Evolutionary conservation across 2,888 invertebrate genomes (phyloP).

Genomic region (Nemotelus nigrinus): DNA sequence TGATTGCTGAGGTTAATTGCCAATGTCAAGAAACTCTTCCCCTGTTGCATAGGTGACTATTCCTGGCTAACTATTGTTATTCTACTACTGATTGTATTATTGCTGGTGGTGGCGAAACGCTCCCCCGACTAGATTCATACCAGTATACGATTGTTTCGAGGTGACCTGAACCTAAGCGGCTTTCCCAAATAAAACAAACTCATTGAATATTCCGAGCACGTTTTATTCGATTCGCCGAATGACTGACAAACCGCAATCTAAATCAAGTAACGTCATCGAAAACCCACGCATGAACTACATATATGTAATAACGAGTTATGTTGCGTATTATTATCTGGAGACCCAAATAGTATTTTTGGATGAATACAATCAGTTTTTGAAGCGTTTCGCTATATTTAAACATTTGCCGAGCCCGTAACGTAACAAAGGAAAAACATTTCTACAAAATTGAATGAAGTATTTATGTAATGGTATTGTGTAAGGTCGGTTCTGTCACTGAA

Average conservation of each 20-base stretch:
- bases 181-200: background rate
- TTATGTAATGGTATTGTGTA: too few species aligned
- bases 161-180: background rate
- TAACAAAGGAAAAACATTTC: background rate
- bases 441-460: too few species aligned
- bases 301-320: background rate
- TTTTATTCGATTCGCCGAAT: background rate
- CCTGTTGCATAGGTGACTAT: too few species aligned
- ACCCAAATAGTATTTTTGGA: too few species aligned
- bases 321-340: background rate
- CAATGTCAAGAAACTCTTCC: background rate
- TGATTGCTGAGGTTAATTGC: background rate
- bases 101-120: too few species aligned
- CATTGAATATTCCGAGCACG: conserved; percentile 4
- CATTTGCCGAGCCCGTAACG: background rate
- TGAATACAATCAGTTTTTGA: too few species aligned
- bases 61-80: too few species aligned
- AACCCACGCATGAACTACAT: background rate
- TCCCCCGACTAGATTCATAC: too few species aligned
- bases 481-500: too few species aligned
- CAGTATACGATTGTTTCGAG: too few species aligned
- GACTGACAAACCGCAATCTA: background rate
- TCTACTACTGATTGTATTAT: too few species aligned
- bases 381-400: background rate
- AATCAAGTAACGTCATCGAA: background rate